These are phyloP conservation scores for Denticeps clupeoides DNA, from an alignment of 2,797 vertebrate species.

Conservation along the genomic window DNA sequence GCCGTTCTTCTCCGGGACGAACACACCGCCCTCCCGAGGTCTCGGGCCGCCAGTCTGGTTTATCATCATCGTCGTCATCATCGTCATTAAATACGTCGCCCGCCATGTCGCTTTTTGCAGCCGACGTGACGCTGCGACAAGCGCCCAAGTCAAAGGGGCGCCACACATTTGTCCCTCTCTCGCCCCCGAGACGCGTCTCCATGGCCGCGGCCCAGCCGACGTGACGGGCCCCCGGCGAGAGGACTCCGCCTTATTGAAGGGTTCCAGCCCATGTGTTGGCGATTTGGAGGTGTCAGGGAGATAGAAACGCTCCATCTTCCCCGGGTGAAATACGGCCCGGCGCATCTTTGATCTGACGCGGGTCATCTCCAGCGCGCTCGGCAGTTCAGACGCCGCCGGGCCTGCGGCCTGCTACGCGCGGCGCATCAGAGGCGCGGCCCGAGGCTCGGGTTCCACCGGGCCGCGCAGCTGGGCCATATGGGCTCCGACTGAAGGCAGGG, in stretches of 20 bases:
- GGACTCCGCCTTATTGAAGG: constrained; percentile 41
- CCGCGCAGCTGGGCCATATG: constrained; percentile 22
- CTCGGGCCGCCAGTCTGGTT: no score
- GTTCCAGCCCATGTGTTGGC: constrained; percentile 51
- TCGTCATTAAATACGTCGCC: no score
- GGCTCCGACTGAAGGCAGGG: constrained; percentile 17
- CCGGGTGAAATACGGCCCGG: constrained; percentile 46
- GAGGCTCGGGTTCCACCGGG: constrained; percentile 14
- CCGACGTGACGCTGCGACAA: no score
- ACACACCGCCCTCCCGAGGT: no score
- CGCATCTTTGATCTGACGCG: constrained; percentile 58
- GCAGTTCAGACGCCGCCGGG: constrained; percentile 16
- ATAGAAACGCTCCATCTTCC: constrained; percentile 49
- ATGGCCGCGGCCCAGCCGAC: constrained; percentile 26
- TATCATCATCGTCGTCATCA: no score
- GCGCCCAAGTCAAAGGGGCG: no score
- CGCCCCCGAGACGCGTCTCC: constrained; percentile 1
- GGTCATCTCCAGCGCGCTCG: constrained; percentile 28
- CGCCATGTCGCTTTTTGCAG: no score
- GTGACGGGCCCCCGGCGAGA: constrained; percentile 35
- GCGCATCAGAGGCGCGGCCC: constrained; percentile 23
- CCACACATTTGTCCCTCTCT: no score
- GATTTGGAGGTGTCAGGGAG: constrained; percentile 57
- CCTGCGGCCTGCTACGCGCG: constrained; percentile 13
- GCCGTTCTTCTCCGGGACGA: no score